Base-by-base conservation (phyloP, 2,888 invertebrate genomes). In the Athrips mouffetella region DNA sequence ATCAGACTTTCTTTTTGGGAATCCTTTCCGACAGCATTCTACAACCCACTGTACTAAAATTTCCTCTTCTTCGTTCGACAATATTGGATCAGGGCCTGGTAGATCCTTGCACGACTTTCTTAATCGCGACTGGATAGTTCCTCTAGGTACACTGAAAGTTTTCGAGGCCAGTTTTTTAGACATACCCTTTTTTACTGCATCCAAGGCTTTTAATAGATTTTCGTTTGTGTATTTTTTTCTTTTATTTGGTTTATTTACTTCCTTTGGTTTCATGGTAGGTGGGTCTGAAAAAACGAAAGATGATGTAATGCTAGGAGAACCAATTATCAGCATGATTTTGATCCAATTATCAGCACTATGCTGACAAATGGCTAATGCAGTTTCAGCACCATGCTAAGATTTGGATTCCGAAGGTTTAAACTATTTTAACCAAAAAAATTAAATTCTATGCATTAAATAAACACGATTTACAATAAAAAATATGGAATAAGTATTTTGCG, bases 341-440 rank as follows among this genome's bases (percentile, higher is more conserved):
- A 57, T 48, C 48, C 53, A 57, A 53, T 53, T 53, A 54, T 57
- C 50, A 57, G 51, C 52, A 54, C 51, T n/a, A 16, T 35, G 35
- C 8, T 11, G 11, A 31, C 30, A 54, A 49, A 50, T 52, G 49
- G 52, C 11, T 47, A 52, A 50, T 52, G 40, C 13, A 47, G 41
- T 54, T 51, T 54, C 50, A 52, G 54, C 54, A 50, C 51, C 47
- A 51, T 50, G 57, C 57, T 53, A 53, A 53, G 52, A 55, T 57
- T 52, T 55, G 45, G 57, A 55, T 51, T 50, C 15, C 37, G 40
- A 52, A 15, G 7, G 35, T 35, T 15, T 13, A 35, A 16, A 35
- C 16, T 51, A 50, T 27, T 54, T 54, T 51, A 49, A 54, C 41
- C 10, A 48, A 49, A 51, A 10, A 52, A 52, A 52, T 21, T 45